Evolutionary conservation across 2,797 vertebrate species (phyloP).

Genomic region (Siniperca scherzeri): DNA sequence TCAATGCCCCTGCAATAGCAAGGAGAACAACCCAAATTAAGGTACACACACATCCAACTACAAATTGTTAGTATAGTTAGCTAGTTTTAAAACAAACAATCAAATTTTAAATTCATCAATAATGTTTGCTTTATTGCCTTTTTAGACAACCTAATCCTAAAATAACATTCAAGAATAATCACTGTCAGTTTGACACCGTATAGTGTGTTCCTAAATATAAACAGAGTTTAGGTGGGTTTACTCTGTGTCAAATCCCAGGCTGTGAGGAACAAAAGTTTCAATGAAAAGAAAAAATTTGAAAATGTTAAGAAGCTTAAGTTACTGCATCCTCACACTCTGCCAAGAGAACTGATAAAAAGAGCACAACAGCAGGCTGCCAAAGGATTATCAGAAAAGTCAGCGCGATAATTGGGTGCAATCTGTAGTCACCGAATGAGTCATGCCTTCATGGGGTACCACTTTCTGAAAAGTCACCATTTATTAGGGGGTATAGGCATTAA

Average conservation of each 20-base stretch:
- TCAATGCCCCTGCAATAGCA: slow-evolving; percentile 9
- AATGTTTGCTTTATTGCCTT: background rate
- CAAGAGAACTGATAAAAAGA: slow-evolving; percentile 1
- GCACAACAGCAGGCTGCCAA: background rate
- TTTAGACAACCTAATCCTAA: background rate
- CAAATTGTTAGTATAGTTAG: background rate
- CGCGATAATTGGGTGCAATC: background rate
- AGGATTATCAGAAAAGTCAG: slow-evolving; percentile 13
- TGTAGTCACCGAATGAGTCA: background rate
- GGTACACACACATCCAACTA: background rate
- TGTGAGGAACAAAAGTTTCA: slow-evolving; percentile 15
- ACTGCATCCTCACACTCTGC: slow-evolving; percentile 9
- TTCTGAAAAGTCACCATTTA: background rate
- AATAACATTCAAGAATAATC: background rate
- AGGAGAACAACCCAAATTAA: background rate
- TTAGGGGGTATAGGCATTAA: background rate
- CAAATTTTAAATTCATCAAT: background rate
- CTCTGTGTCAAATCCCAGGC: background rate
- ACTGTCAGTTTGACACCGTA: background rate
- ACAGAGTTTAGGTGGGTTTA: too few species aligned
- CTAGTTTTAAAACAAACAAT: background rate
- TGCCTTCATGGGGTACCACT: background rate
- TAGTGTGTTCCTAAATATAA: background rate
- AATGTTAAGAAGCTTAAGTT: slow-evolving; percentile 48
- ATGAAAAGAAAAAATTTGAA: slow-evolving; percentile 8